Evolutionary conservation across 2,113 vertebrate genomes (phyloP).

Genomic region (Ginglymostoma cirratum): DNA sequence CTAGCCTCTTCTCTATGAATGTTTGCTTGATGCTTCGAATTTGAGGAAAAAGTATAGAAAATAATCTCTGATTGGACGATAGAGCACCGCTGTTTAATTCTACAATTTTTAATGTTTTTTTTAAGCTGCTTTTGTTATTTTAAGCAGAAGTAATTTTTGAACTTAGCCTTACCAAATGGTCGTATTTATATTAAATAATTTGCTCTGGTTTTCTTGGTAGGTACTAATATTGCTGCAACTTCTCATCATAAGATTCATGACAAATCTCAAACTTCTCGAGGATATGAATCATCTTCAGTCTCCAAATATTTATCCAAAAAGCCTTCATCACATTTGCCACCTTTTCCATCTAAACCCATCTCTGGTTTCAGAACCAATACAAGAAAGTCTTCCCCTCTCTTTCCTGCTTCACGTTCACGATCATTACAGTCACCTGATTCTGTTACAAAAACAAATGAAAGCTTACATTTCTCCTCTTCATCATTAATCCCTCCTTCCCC

Average conservation of each 20-base stretch:
- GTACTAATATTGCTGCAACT: slow-evolving; percentile 49
- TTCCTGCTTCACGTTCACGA: background rate
- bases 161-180: background rate
- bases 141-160: background rate
- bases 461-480: background rate
- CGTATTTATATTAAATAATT: slow-evolving; percentile 9
- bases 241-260: slow-evolving; percentile 47
- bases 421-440: background rate
- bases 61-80: background rate
- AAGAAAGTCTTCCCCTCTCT: background rate
- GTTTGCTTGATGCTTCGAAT: background rate
- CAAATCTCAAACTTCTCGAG: slow-evolving; percentile 44
- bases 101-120: background rate
- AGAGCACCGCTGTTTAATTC: background rate
- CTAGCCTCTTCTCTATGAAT: background rate
- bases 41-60: background rate
- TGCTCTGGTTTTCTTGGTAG: slow-evolving; percentile 53
- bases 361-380: background rate
- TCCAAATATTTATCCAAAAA: background rate
- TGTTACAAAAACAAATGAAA: slow-evolving; percentile 16
- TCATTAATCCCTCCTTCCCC: background rate
- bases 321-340: background rate
- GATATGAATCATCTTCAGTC: background rate
- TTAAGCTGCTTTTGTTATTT: background rate
- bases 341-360: slow-evolving; percentile 26